Conservation (phyloP, 2,888 invertebrate genomes). For the Tetheella fluctuosa region DNA sequence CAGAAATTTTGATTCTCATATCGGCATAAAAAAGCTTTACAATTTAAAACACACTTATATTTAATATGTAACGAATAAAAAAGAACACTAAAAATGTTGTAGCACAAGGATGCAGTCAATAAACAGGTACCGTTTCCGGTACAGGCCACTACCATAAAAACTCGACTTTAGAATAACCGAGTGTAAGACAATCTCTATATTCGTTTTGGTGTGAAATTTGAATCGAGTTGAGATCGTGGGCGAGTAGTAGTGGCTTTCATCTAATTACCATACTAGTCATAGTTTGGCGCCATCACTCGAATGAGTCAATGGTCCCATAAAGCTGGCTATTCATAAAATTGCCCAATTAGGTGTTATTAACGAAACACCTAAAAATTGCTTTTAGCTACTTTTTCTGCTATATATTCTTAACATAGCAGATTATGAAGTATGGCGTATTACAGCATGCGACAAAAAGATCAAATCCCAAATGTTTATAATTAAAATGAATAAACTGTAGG, state of each 20-base stretch:
- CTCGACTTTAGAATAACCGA: constrained; percentile 41
- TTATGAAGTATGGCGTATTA: not conserved
- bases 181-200: constrained; percentile 28
- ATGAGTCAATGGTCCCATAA: constrained; percentile 62
- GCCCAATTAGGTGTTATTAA: constrained; percentile 48
- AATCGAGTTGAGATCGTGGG: constrained; percentile 23
- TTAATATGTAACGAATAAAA: constrained; percentile 40
- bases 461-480: too few species aligned
- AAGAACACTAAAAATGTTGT: constrained; percentile 46
- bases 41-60: constrained; percentile 20
- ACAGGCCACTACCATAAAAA: constrained; percentile 49
- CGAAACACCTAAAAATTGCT: constrained; percentile 1
- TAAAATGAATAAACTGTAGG: too few species aligned
- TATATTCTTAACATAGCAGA: not conserved
- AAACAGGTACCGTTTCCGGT: constrained; percentile 74
- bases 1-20: constrained; percentile 10
- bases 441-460: too few species aligned
- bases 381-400: not conserved
- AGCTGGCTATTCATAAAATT: constrained; percentile 51
- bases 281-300: constrained; percentile 54
- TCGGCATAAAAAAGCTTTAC: not conserved
- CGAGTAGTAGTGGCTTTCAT: constrained; percentile 46
- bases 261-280: constrained; percentile 61
- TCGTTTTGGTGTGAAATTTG: constrained; percentile 38
- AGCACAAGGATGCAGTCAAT: constrained; percentile 58